These are phyloP conservation scores for Pristiophorus japonicus DNA, from an alignment of 2,113 vertebrate species.

Conservation along the genomic window DNA sequence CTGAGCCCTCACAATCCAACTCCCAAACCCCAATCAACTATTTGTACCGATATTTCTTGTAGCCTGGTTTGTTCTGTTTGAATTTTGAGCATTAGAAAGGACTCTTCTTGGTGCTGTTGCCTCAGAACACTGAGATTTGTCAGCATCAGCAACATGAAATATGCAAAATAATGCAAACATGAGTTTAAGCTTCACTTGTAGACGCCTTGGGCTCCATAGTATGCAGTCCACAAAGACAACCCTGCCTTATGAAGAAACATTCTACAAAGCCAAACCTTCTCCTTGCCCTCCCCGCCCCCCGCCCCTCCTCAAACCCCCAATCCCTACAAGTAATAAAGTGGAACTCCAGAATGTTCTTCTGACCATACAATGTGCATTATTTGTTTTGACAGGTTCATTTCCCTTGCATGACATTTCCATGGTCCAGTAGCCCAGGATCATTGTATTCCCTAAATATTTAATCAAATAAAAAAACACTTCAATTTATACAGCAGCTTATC, in stretches of 20 bases:
- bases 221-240: background rate
- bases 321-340: background rate
- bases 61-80: background rate
- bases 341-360: background rate
- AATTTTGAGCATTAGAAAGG: background rate
- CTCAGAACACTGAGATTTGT: background rate
- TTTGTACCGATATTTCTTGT: background rate
- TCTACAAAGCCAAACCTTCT: background rate
- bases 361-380: background rate
- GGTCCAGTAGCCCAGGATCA: background rate
- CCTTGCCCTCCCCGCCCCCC: too few species aligned
- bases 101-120: background rate
- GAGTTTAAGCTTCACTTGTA: background rate
- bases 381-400: background rate
- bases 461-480: background rate
- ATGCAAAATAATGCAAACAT: background rate
- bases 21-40: background rate
- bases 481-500: background rate
- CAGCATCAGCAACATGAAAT: background rate
- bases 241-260: background rate
- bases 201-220: too few species aligned
- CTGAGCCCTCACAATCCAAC: background rate
- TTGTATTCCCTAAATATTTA: background rate
- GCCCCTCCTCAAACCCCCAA: too few species aligned
- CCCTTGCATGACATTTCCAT: background rate